A percentile compares a stretch with the other conserved stretches of the same genome.
Conservation (phyloP, 2,113 vertebrate species). For the Alligator mississippiensis region DNA sequence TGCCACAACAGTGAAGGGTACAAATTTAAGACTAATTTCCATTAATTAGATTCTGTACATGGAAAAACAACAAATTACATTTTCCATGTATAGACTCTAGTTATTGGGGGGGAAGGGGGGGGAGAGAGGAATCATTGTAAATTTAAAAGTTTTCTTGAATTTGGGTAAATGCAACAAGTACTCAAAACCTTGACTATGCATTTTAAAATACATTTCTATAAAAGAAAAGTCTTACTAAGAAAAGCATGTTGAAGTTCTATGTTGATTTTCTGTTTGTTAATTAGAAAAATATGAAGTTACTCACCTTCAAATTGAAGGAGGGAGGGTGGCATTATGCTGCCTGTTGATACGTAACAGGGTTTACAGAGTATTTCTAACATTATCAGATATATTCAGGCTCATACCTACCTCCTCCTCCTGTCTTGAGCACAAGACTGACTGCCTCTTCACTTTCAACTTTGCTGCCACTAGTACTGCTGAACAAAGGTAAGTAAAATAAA, state of each 20-base stretch:
- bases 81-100: too few species aligned
- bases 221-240: not conserved
- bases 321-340: not conserved
- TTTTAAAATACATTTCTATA: fast-evolving
- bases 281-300: too few species aligned
- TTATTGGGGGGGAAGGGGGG: too few species aligned
- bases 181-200: not conserved
- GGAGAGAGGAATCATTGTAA: too few species aligned
- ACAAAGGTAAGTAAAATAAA: too few species aligned
- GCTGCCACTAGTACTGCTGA: not conserved
- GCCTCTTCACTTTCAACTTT: not conserved
- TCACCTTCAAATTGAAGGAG: too few species aligned
- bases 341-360: not conserved
- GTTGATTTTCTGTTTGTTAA: not conserved
- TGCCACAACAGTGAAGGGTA: too few species aligned
- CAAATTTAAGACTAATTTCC: too few species aligned
- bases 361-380: not conserved
- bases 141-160: too few species aligned
- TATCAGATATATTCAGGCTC: not conserved
- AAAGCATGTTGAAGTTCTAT: not conserved
- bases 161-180: too few species aligned
- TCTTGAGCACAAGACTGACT: not conserved
- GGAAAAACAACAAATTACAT: too few species aligned
- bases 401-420: not conserved
- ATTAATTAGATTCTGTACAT: too few species aligned